Evolutionary conservation across 2,888 invertebrate species (phyloP).

Genomic region (Pantelozetes paolii): DNA sequence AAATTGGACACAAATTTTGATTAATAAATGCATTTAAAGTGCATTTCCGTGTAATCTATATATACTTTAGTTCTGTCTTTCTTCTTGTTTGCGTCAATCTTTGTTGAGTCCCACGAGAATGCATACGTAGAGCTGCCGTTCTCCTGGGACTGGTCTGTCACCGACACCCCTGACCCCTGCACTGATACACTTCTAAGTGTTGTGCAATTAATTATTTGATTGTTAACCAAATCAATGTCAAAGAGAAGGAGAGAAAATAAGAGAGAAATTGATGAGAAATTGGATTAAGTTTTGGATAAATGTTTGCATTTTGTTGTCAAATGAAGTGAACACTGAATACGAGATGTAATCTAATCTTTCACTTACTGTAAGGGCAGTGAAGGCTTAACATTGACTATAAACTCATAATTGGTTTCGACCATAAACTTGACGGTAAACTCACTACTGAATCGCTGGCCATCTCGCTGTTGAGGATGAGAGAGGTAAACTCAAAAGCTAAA

Average conservation of each 20-base stretch:
- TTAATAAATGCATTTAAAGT: background rate
- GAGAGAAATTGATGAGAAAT: background rate
- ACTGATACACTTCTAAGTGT: slow-evolving; percentile 41
- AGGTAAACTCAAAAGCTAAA: background rate
- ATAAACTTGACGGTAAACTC: slow-evolving; percentile 59
- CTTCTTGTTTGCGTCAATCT: slow-evolving; percentile 42
- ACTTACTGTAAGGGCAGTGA: slow-evolving; percentile 59
- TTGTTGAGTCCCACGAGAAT: slow-evolving; percentile 45
- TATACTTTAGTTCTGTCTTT: slow-evolving; percentile 42
- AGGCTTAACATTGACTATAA: slow-evolving; percentile 59
- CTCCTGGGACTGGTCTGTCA: slow-evolving; percentile 39
- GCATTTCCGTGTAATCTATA: background rate
- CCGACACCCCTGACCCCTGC: slow-evolving; percentile 37
- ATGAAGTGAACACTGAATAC: background rate
- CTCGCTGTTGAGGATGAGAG: slow-evolving; percentile 50
- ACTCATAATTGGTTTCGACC: slow-evolving; percentile 57
- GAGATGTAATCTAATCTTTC: slow-evolving; percentile 39
- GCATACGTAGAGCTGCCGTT: slow-evolving; percentile 44
- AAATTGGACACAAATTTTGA: background rate
- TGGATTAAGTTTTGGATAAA: background rate
- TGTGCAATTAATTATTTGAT: background rate
- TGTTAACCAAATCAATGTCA: too few relatives aligned
- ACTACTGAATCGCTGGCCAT: slow-evolving; percentile 59
- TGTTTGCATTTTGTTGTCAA: background rate
- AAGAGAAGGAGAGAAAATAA: background rate